Evolutionary conservation across 2,113 vertebrate genomes (phyloP).

Genomic region (Motacilla alba): DNA sequence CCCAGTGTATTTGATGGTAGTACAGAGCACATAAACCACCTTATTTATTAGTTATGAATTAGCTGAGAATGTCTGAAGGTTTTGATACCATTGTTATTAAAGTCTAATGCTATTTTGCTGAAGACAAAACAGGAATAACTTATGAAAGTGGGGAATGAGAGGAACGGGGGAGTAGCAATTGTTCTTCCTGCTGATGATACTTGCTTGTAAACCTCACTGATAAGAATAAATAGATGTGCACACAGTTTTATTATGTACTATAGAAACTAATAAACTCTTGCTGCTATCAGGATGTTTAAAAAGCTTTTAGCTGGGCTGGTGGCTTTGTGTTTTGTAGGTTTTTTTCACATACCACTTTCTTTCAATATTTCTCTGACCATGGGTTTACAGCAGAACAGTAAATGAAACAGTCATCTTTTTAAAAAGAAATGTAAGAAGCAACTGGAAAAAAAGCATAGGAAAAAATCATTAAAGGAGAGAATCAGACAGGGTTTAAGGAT

Average conservation of each 20-base stretch:
- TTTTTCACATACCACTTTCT: neutral
- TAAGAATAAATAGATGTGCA: neutral
- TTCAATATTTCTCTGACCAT: neutral
- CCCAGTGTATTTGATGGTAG: neutral
- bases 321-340: rapidly evolving
- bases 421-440: neutral
- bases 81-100: neutral
- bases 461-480: neutral
- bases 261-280: neutral
- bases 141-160: neutral
- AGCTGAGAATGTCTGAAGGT: neutral
- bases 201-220: neutral
- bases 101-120: slow-evolving; percentile 10
- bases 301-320: neutral
- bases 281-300: neutral
- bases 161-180: neutral
- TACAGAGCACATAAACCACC: neutral
- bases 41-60: slow-evolving; percentile 22
- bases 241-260: neutral
- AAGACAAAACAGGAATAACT: neutral
- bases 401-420: neutral
- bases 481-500: neutral
- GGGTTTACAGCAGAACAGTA: neutral
- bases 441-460: neutral
- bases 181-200: neutral